Conservation (phyloP, 2,113 vertebrate species). For the Strigops habroptila region DNA sequence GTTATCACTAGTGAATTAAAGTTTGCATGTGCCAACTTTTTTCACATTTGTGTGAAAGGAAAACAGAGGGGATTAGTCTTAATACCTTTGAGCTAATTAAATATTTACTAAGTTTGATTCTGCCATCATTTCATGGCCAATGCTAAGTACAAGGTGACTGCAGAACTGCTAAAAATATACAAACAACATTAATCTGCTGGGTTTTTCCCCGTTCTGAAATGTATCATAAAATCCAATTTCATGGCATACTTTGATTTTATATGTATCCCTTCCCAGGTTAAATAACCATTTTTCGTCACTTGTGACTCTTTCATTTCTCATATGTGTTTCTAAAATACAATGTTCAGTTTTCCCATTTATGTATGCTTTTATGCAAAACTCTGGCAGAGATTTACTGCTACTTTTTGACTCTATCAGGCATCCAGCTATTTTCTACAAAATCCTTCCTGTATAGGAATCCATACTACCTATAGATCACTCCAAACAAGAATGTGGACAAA, state of each 20-base stretch:
- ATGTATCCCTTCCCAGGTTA: background rate
- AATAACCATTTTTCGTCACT: background rate
- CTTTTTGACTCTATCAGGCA: background rate
- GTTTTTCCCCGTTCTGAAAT: background rate
- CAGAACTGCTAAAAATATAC: background rate
- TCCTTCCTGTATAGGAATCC: background rate
- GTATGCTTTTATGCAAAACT: background rate
- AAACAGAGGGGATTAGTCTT: conserved; percentile 29
- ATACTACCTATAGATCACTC: background rate
- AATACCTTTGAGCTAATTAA: conserved; percentile 50
- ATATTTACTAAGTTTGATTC: conserved; percentile 47
- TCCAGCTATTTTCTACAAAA: conserved; percentile 1
- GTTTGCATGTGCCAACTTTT: background rate
- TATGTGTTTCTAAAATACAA: background rate
- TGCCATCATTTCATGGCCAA: background rate
- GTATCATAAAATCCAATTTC: background rate
- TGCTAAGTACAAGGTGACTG: conserved; percentile 40
- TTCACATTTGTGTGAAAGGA: conserved; percentile 4
- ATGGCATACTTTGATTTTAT: background rate
- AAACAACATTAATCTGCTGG: background rate
- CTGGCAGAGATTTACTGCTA: background rate
- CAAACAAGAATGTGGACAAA: background rate
- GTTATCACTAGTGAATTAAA: background rate
- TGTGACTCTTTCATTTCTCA: background rate
- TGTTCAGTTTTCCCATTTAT: background rate